Base-by-base conservation (phyloP, 2,113 vertebrate genomes). In the Alligator mississippiensis region DNA sequence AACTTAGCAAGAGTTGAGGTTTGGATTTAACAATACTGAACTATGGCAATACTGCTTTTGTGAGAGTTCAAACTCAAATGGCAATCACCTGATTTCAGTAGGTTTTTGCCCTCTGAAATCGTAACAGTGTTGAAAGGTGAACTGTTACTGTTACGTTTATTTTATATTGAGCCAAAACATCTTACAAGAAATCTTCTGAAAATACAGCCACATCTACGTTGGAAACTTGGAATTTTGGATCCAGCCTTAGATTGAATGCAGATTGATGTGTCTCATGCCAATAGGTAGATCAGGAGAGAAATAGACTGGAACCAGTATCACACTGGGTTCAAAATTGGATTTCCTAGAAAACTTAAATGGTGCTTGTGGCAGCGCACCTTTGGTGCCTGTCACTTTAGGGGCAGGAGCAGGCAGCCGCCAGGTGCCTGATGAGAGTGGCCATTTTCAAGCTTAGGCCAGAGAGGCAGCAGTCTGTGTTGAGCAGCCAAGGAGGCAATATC, bases 161-260 rank as follows among this genome's bases (percentile, higher is more conserved):
- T 72, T 5, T 72, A 34, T 72, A 34, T 30, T 38, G 25, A 28
- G 54, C 74, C 54, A 57, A 57, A 28, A 47, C 47, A 76, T 57
- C 25, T 76, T 15, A 76, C 54, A 47, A 27, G 27, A 57, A 4
- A 9, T 47, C 24, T 57, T 47, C 55, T 47, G 27, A 28, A 76
- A 76, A 28, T 76, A 76, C 25, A 34, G 11, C 30, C 19, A 30
- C 68, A 72, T 72, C 19, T 76, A 47, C 25, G 27, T 24, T 27
- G 74, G 24, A 15, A 25, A 25, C 64, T 61, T 24, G 61, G 64
- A 2, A 77, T 64, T 34, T 63, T 60, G 70, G 59, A 30, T 25
- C 54, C 9, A 18, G 16, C 25, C 27, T 9, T 4, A 8, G 6
- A 1, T 6, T 1, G 17, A 28, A 11, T 54, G 12, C 1, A 17